Evolutionary conservation across 1,140 invertebrate species (phyloP).

Genomic region (Helicoverpa zea): DNA sequence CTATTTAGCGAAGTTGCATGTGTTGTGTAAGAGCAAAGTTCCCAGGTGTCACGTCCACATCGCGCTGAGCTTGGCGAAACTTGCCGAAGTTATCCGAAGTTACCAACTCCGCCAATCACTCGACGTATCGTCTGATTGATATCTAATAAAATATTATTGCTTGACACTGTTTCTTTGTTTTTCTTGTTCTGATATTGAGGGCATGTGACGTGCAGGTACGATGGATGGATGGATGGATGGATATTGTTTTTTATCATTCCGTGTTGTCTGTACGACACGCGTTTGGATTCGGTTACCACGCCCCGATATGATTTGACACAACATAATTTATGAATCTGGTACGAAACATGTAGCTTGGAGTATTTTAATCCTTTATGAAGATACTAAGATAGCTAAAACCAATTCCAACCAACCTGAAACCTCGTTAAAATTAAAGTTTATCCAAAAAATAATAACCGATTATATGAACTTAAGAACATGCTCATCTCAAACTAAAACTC

Average conservation of each 20-base stretch:
- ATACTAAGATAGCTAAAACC: too few species aligned
- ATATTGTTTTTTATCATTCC: not conserved
- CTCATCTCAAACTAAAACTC: not conserved
- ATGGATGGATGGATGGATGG: too few species aligned
- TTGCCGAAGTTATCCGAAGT: constrained; percentile 27
- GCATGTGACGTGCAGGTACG: not conserved
- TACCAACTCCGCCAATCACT: constrained; percentile 38
- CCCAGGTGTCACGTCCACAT: constrained; percentile 44
- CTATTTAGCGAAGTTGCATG: constrained; percentile 29
- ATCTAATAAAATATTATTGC: constrained; percentile 45
- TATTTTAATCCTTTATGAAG: not conserved
- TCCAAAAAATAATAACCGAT: not conserved
- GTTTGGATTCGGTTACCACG: not conserved
- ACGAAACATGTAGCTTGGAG: too few species aligned
- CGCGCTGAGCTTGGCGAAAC: not conserved
- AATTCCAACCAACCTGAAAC: not conserved
- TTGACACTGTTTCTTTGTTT: constrained; percentile 29
- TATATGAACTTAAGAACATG: not conserved
- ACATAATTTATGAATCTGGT: not conserved
- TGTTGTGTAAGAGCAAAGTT: constrained; percentile 45
- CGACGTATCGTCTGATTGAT: constrained; percentile 41
- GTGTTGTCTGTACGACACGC: constrained; percentile 5
- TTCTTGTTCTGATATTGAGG: constrained; percentile 26
- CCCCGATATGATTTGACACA: not conserved
- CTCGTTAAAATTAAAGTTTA: not conserved